These are phyloP conservation scores for Terrapene triunguis DNA, from an alignment of 2,113 vertebrate genomes.

Conservation along the genomic window DNA sequence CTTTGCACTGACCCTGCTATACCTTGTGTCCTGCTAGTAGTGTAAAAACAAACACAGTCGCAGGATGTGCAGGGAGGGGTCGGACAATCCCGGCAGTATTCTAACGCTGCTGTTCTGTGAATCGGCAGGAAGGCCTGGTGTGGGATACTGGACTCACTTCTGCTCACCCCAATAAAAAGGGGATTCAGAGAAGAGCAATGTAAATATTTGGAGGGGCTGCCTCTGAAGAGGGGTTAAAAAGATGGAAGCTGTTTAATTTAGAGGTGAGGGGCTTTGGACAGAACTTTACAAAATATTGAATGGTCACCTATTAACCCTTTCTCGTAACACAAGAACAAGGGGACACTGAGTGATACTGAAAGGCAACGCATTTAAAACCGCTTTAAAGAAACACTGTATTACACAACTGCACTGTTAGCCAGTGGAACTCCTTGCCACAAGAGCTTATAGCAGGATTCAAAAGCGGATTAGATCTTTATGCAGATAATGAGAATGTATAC, in stretches of 20 bases:
- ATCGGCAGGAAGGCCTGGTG: not conserved
- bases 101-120: not conserved
- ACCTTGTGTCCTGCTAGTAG: not conserved
- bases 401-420: too few species aligned
- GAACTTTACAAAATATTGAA: not conserved
- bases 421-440: not conserved
- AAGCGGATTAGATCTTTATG: not conserved
- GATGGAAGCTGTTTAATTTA: not conserved
- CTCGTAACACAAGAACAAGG: not conserved
- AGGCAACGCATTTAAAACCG: not conserved
- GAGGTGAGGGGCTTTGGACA: not conserved
- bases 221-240: not conserved
- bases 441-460: not conserved
- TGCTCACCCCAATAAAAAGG: not conserved
- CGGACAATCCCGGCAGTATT: not conserved
- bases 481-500: not conserved
- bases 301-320: not conserved
- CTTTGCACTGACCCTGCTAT: not conserved
- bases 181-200: not conserved
- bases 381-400: not conserved
- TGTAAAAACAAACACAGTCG: not conserved
- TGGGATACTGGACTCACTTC: too few species aligned
- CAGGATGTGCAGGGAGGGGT: not conserved
- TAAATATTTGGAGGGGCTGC: not conserved
- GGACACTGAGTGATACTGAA: not conserved